Conservation (phyloP, 1,140 invertebrate species). For the Drosophila biarmipes region DNA sequence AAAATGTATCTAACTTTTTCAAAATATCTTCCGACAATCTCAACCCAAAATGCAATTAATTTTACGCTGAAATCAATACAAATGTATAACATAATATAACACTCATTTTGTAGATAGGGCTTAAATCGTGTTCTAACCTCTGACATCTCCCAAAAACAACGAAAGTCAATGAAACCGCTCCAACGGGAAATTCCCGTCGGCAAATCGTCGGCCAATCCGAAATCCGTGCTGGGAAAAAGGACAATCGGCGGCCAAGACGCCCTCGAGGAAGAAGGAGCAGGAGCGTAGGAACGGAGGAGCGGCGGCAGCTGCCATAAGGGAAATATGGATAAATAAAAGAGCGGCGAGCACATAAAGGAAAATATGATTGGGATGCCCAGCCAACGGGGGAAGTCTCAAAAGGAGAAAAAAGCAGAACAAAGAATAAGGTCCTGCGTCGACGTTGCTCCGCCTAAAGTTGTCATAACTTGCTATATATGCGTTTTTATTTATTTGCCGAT, state of each 20-base stretch:
- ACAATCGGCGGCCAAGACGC: constrained; percentile 29
- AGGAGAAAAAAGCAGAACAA: neutral
- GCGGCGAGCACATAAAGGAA: constrained; percentile 32
- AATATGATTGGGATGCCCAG: constrained; percentile 71
- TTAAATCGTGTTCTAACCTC: neutral
- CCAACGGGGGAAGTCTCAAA: constrained; percentile 53
- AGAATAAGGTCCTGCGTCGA: constrained; percentile 30
- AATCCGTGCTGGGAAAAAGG: constrained; percentile 41
- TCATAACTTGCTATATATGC: constrained; percentile 80
- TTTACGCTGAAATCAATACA: too few species aligned
- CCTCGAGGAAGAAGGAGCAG: constrained; percentile 9
- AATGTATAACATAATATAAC: too few species aligned
- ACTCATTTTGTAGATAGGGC: too few species aligned
- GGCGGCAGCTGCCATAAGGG: constrained; percentile 34
- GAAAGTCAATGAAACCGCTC: neutral
- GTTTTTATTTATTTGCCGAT: constrained; percentile 78
- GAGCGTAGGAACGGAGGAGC: constrained; percentile 3
- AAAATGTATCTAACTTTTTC: too few species aligned
- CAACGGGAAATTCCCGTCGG: constrained; percentile 46
- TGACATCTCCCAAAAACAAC: neutral
- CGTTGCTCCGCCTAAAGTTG: constrained; percentile 83
- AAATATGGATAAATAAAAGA: constrained; percentile 76
- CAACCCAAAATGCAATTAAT: too few species aligned
- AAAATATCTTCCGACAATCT: too few species aligned
- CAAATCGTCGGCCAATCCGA: constrained; percentile 31